phyloP scores from a whole-genome alignment of 2,888 invertebrate species.

The Nymphalis polychloros region DNA sequence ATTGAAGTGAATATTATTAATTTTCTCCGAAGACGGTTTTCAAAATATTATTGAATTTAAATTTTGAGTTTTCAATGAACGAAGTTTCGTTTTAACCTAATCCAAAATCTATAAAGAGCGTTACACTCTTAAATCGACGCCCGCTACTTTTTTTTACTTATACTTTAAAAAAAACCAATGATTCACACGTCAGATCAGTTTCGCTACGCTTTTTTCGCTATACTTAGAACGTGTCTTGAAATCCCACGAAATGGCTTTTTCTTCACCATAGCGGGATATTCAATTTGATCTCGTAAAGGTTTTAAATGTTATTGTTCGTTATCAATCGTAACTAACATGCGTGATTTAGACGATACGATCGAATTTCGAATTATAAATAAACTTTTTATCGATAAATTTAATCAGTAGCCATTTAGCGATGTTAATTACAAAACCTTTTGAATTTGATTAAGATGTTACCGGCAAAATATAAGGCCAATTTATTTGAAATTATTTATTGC shows the following conservation, averaged over 20 bases:
- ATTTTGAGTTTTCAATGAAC: background rate
- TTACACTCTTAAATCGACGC: constrained; percentile 11
- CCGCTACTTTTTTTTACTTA: constrained; percentile 39
- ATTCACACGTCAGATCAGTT: constrained; percentile 53
- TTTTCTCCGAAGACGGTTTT: no score
- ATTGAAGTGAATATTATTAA: no score
- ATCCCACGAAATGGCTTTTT: constrained; percentile 47
- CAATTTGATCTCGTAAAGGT: constrained; percentile 66
- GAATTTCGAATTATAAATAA: background rate
- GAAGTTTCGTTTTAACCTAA: background rate
- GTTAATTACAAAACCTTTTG: constrained; percentile 2
- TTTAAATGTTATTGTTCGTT: constrained; percentile 56
- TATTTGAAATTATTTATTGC: no score
- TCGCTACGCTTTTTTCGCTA: constrained; percentile 64
- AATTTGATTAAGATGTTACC: background rate
- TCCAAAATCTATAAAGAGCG: constrained; percentile 5
- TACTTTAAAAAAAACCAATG: constrained; percentile 49
- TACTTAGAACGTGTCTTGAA: constrained; percentile 38
- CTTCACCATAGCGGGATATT: constrained; percentile 57
- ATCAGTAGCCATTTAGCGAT: constrained; percentile 4
- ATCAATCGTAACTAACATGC: constrained; percentile 39
- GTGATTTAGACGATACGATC: constrained; percentile 1
- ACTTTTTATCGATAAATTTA: background rate
- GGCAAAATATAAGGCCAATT: background rate
- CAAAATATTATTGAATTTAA: no score